Conservation (phyloP, 1,140 invertebrate species). For the Bactericera cockerelli region DNA sequence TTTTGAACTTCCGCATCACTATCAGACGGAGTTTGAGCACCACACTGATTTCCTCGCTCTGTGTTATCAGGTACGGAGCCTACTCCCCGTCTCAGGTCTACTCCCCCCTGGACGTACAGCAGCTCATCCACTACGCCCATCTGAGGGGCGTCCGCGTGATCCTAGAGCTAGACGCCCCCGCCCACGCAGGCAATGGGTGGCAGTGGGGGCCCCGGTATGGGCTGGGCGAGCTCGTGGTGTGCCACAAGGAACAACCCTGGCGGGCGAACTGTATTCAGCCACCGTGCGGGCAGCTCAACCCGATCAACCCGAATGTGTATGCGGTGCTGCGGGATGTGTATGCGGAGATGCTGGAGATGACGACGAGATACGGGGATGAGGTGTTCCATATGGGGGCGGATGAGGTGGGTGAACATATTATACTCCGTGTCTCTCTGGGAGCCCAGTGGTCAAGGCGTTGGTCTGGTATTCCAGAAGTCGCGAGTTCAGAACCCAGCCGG, state of each 20-base stretch:
- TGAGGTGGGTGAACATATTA: constrained; percentile 53
- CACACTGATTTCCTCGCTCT: no score
- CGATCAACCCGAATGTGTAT: constrained; percentile 57
- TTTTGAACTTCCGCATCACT: no score
- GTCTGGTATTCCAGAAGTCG: no score
- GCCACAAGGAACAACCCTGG: constrained; percentile 58
- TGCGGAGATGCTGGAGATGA: constrained; percentile 43
- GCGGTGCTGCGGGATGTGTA: constrained; percentile 49
- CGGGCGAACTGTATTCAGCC: constrained; percentile 58
- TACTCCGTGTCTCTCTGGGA: no score
- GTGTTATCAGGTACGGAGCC: constrained; percentile 57
- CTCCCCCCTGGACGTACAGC: constrained; percentile 43
- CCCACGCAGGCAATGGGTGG: constrained; percentile 70
- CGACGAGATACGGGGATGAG: constrained; percentile 36
- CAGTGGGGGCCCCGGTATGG: constrained; percentile 54
- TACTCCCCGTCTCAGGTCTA: constrained; percentile 54
- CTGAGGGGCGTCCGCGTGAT: constrained; percentile 56
- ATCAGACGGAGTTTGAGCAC: no score
- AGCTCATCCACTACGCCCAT: constrained; percentile 49
- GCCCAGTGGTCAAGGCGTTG: no score
- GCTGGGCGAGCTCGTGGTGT: constrained; percentile 46
- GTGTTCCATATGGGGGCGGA: constrained; percentile 72
- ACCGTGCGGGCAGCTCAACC: constrained; percentile 72
- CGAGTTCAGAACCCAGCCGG: no score
- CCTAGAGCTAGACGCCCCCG: constrained; percentile 69